Evolutionary conservation across 1,140 invertebrate genomes (phyloP).

Genomic region (Papilio machaon): DNA sequence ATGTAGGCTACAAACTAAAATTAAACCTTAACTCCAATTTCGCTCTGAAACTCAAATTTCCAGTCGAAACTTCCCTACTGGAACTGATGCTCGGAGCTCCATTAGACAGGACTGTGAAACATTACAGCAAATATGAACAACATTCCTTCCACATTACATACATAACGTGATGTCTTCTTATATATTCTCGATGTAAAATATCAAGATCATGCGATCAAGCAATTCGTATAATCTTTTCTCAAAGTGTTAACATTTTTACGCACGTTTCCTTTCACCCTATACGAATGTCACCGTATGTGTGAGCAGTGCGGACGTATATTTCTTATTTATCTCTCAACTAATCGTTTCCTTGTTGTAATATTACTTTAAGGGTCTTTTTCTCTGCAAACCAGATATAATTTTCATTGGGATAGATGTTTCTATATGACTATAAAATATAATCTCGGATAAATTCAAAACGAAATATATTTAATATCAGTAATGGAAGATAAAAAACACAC

Average conservation of each 20-base stretch:
- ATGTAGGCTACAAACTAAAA: background rate
- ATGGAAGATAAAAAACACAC: too few species aligned
- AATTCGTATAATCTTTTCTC: constrained; percentile 50
- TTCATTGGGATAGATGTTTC: background rate
- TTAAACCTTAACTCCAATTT: background rate
- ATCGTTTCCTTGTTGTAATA: constrained; percentile 35
- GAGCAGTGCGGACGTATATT: constrained; percentile 41
- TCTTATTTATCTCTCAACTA: constrained; percentile 38
- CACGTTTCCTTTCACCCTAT: constrained; percentile 65
- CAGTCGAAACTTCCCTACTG: background rate
- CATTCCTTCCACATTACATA: too few species aligned
- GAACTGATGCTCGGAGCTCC: background rate
- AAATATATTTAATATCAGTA: too few species aligned
- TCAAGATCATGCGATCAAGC: constrained; percentile 51
- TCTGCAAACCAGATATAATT: background rate
- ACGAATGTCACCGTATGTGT: constrained; percentile 49
- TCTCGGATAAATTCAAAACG: too few species aligned
- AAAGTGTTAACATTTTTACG: constrained; percentile 54
- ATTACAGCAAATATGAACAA: background rate
- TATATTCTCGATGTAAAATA: constrained; percentile 45
- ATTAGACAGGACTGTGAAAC: background rate
- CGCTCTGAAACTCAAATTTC: background rate
- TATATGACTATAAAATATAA: too few species aligned
- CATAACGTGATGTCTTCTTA: too few species aligned
- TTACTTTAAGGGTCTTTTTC: background rate